Evolutionary conservation across 2,113 vertebrate genomes (phyloP).

Genomic region (Brevimyrus niger): DNA sequence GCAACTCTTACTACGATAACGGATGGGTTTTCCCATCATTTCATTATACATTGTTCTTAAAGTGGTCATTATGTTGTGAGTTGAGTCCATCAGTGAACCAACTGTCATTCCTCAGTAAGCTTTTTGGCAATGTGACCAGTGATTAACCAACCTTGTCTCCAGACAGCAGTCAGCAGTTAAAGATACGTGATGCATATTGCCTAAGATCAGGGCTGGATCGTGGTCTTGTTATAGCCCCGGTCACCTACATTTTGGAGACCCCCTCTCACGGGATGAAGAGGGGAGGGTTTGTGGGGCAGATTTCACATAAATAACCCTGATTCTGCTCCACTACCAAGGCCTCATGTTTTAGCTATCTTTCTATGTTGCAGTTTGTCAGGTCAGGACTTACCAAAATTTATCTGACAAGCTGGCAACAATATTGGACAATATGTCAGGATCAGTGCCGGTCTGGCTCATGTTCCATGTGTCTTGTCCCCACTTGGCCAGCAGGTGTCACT

Average conservation of each 20-base stretch:
- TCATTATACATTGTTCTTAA: background rate
- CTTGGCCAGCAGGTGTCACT: background rate
- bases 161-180: background rate
- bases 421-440: background rate
- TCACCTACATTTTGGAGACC: background rate
- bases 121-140: background rate
- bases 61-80: background rate
- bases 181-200: background rate
- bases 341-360: background rate
- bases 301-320: background rate
- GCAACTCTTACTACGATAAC: background rate
- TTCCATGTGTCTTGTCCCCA: background rate
- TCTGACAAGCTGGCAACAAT: background rate
- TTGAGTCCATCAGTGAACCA: background rate
- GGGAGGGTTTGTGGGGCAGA: background rate
- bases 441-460: too few species aligned
- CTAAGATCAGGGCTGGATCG: background rate
- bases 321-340: background rate
- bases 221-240: background rate
- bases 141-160: background rate
- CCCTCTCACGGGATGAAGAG: background rate
- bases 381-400: background rate
- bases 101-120: background rate
- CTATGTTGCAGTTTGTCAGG: background rate
- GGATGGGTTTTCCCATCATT: background rate